Percentiles rank a stretch among this genome's conserved stretches.
Evolutionary conservation across 2,113 vertebrate genomes (phyloP).

Genomic region (Dissostichus mawsoni): DNA sequence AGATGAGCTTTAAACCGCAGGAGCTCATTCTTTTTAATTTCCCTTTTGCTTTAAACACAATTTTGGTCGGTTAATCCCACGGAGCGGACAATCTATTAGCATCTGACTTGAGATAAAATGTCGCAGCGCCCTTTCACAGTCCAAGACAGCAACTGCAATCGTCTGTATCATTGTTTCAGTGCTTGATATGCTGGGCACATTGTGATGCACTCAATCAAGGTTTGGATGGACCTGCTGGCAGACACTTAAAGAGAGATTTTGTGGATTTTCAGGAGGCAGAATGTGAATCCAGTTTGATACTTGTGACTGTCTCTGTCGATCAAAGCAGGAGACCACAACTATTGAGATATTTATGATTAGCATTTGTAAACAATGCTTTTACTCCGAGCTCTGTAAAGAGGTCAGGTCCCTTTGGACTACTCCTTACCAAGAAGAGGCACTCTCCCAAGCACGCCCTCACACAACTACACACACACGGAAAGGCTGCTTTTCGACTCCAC

Average conservation of each 20-base stretch:
- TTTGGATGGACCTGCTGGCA: constrained; percentile 70
- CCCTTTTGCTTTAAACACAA: constrained; percentile 49
- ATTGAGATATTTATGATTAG: constrained; percentile 64
- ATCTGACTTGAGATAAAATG: constrained; percentile 50
- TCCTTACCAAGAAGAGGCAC: constrained; percentile 36
- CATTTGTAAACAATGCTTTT: constrained; percentile 41
- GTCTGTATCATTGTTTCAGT: constrained; percentile 37
- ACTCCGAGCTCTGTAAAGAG: constrained; percentile 59
- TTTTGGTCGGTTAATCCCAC: constrained; percentile 52
- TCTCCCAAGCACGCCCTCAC: constrained; percentile 22
- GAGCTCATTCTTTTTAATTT: constrained; percentile 67
- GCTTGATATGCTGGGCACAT: constrained; percentile 70
- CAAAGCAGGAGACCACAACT: constrained; percentile 51
- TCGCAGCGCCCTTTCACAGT: constrained; percentile 21
- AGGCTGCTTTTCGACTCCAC: constrained; percentile 60
- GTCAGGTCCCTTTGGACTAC: constrained; percentile 63
- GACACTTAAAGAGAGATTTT: constrained; percentile 72
- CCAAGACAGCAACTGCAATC: constrained; percentile 37
- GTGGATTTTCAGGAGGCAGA: constrained; percentile 68
- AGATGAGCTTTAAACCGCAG: constrained; percentile 53
- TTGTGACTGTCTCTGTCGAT: constrained; percentile 43
- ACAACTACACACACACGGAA: not conserved
- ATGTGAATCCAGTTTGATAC: constrained; percentile 55
- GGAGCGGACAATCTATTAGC: constrained; percentile 58
- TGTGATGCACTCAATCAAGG: constrained; percentile 71